Base-by-base conservation (phyloP, 2,797 vertebrate genomes). In the Gambelia wislizenii region DNA sequence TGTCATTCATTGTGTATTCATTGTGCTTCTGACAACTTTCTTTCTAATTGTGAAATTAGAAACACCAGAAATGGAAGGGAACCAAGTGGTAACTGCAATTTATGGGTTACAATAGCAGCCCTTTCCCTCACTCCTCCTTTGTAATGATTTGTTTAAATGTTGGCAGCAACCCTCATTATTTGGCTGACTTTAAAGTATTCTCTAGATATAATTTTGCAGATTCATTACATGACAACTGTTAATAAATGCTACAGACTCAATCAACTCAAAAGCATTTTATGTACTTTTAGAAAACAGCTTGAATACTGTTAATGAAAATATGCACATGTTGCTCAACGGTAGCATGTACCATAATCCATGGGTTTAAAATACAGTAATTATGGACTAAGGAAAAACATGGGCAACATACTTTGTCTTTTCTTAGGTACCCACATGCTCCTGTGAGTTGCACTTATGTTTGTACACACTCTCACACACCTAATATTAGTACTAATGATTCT, bases 41-140 rank as follows among this genome's bases (percentile, higher is more conserved):
- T 89, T 93, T 61, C 33, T 88, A 85, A 86, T 54, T 33, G 10
- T 69, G n/a, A 90, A 88, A 90, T 83, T 89, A 89, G 59, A 92
- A 90, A 87, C n/a, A 75, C 6, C 75, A 72, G 36, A 86, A 87
- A 69, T 27, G 84, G 78, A 90, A 91, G 13, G 79, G 84, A 67
- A 2, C 0, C 7, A 64, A 87, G 0, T 61, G 70, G 84, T 84
- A 89, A 87, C 80, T 77, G 0, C 2, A 74, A 39, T 86, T 91
- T 87, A 83, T 64, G 39, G 22, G 52, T 25, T 54, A 86, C 72
- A 90, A 91, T 77, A 22, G 76, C 30, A 2, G 1, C 52, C 3
- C 78, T 2, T 91, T 91, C 56, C 33, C 14, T 56, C 44, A 0
- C 14, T 25, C 39, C 30, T 76, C 83, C 20, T 2, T 85, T 77